phyloP scores from a whole-genome alignment of 2,113 vertebrate genomes.

The Mesoclemmys tuberculata region DNA sequence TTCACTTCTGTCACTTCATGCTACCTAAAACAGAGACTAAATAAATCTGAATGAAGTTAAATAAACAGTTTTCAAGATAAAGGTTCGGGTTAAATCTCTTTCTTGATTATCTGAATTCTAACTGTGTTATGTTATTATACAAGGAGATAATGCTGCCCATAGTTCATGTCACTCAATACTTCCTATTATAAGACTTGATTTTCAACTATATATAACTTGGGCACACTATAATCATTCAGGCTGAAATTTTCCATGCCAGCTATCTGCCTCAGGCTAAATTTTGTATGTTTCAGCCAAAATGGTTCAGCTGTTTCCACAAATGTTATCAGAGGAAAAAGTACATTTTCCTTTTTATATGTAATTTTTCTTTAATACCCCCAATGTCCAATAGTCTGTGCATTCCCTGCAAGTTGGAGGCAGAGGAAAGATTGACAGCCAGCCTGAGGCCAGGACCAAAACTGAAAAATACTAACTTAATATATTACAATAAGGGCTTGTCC shows the following conservation, averaged over 20 bases:
- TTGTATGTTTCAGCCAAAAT: background rate
- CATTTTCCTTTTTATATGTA: background rate
- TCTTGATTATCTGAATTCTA: background rate
- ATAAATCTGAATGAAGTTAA: background rate
- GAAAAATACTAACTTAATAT: background rate
- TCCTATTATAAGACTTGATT: background rate
- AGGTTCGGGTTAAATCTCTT: background rate
- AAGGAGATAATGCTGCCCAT: background rate
- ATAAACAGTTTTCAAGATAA: background rate
- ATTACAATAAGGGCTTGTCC: too few species aligned
- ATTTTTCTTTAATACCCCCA: background rate
- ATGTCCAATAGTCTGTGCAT: background rate
- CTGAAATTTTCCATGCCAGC: background rate
- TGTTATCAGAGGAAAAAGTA: background rate
- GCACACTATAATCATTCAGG: background rate
- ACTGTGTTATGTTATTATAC: background rate
- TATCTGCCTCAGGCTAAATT: background rate
- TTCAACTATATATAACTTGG: background rate
- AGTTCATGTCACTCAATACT: background rate
- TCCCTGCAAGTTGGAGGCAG: background rate
- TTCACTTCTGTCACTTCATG: background rate
- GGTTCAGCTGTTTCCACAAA: background rate
- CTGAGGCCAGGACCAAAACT: background rate
- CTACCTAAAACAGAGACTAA: background rate
- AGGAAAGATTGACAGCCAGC: background rate